These are phyloP conservation scores for Eumerus sabulonum DNA, from an alignment of 2,888 invertebrate species.

Conservation along the genomic window DNA sequence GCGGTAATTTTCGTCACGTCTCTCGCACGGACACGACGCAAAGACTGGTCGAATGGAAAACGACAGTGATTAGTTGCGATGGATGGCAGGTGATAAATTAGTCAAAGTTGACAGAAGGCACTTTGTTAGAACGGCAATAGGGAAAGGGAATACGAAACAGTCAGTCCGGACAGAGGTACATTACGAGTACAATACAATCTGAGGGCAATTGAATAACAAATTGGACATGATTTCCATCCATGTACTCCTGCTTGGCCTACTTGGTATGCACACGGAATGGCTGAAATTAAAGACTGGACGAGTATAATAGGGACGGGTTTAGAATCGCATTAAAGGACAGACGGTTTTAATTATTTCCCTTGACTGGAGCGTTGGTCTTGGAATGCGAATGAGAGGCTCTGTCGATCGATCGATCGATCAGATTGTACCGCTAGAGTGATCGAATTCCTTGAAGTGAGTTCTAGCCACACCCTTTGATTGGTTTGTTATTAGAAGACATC, in stretches of 20 bases:
- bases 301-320: no score
- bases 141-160: slow-evolving; percentile 16
- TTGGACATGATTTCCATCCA: slow-evolving; percentile 26
- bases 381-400: no score
- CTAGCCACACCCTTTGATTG: no score
- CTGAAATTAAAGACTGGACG: no score
- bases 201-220: slow-evolving; percentile 36
- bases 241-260: no score
- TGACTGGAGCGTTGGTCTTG: no score
- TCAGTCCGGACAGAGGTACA: slow-evolving; percentile 24
- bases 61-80: slow-evolving; percentile 51
- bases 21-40: slow-evolving; percentile 21
- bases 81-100: slow-evolving; percentile 61
- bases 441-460: no score
- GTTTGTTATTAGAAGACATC: background rate
- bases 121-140: slow-evolving; percentile 36
- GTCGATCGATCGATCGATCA: no score
- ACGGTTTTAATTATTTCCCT: background rate
- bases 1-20: slow-evolving; percentile 62
- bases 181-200: slow-evolving; percentile 19
- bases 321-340: background rate
- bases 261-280: no score
- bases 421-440: no score
- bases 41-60: slow-evolving; percentile 61
- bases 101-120: slow-evolving; percentile 57